Conservation (phyloP, 1,140 invertebrate genomes). For the Caenorhabditis tropicalis region DNA sequence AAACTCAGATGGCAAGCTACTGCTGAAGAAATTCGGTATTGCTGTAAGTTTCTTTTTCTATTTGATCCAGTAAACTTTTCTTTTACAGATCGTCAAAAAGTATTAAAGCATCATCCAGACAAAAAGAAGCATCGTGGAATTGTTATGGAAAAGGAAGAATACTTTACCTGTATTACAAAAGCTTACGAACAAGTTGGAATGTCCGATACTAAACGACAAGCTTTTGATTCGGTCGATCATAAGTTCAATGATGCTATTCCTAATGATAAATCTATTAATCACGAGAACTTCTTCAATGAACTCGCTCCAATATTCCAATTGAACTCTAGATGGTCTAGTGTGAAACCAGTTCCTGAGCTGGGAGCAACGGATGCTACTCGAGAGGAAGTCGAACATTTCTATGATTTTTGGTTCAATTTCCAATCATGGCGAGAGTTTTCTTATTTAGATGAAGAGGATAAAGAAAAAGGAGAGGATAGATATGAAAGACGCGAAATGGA, state of each 20-base stretch:
- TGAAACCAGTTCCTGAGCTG: conserved; percentile 83
- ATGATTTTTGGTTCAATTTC: conserved; percentile 84
- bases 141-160: conserved; percentile 79
- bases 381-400: conserved; percentile 76
- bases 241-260: conserved; percentile 87
- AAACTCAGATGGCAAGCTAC: conserved; percentile 58
- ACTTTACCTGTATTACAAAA: conserved; percentile 97
- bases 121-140: conserved; percentile 81
- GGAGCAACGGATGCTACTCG: conserved; percentile 79
- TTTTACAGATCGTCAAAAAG: conserved; percentile 80
- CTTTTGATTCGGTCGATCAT: conserved; percentile 94
- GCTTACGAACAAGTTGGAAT: conserved; percentile 87
- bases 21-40: conserved; percentile 45
- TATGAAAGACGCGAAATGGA: conserved; percentile 96
- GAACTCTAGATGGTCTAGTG: conserved; percentile 88
- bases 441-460: conserved; percentile 97
- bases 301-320: conserved; percentile 83
- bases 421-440: conserved; percentile 98
- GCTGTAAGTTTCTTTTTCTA: conserved; percentile 50
- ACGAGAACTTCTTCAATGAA: conserved; percentile 81
- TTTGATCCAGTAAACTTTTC: neutral
- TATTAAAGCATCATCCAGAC: conserved; percentile 94
- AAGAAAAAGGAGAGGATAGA: conserved; percentile 91
- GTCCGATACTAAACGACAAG: conserved; percentile 81
- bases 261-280: conserved; percentile 74